These are phyloP conservation scores for Fregetta grallaria DNA, from an alignment of 2,113 vertebrate species.

Conservation along the genomic window DNA sequence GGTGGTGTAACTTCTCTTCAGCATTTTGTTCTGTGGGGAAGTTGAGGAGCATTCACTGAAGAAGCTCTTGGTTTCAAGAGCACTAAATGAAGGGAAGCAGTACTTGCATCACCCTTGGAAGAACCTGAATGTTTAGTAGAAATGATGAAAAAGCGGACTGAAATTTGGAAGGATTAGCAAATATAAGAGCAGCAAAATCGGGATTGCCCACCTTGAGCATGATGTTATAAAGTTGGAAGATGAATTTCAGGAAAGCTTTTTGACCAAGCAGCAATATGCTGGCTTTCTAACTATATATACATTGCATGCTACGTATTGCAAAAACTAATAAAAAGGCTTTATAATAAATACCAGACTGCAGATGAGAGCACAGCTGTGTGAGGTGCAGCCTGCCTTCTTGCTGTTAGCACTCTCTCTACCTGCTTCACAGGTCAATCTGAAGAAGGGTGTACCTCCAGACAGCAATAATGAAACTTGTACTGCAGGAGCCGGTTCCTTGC, in stretches of 20 bases:
- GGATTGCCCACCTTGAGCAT: not conserved
- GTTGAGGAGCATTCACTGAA: not conserved
- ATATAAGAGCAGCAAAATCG: not conserved
- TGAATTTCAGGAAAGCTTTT: not conserved
- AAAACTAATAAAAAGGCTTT: rapidly evolving
- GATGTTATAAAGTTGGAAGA: not conserved
- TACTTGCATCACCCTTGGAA: not conserved
- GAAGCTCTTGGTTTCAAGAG: not conserved
- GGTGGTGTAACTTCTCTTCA: not conserved
- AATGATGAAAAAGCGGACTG: not conserved
- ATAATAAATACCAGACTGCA: not conserved
- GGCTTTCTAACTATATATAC: not conserved
- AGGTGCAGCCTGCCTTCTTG: not conserved
- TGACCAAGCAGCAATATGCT: not conserved
- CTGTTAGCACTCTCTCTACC: not conserved
- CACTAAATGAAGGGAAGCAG: not conserved
- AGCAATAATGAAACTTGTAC: conserved; percentile 96
- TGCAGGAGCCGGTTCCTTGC: conserved; percentile 90
- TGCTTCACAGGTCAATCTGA: conserved; percentile 88
- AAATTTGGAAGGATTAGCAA: not conserved
- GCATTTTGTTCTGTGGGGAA: rapidly evolving
- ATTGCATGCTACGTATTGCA: rapidly evolving
- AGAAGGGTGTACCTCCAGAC: conserved; percentile 89
- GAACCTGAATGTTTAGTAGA: not conserved
- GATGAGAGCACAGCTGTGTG: not conserved